Evolutionary conservation across 2,797 vertebrate species (phyloP), one percentile per base, ranked within the genome.

Genomic region (Okamejei kenojei): DNA sequence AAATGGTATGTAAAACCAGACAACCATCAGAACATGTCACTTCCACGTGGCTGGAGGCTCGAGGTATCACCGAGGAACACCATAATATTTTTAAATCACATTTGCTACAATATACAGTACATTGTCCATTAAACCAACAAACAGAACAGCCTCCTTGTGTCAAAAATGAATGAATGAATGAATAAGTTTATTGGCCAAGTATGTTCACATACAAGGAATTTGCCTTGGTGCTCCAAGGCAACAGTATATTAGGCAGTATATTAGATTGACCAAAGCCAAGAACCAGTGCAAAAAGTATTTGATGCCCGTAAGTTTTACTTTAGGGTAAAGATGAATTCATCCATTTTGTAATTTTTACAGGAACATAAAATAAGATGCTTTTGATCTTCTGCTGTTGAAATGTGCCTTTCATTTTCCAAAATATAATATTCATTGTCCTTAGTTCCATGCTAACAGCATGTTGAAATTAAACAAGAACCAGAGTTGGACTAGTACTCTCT

Each of bases 81-180:
- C 10, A 74, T 54, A 26, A 45, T 8, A 88, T 68, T 32, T 32
- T 65, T 35, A 10, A 88, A 68, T n/a, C n/a, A 68, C n/a, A 63
- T 86, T 86, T n/a, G 82, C n/a, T 65, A 86, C 58, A 63, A 63
- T 65, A 7, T 86, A 26, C 23, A 21, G 29, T 86, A 86, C n/a
- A 86, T 86, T 86, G 58, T 61, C 82, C n/a, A 86, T 86, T 86
- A 86, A 86, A 65, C 11, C 82, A 86, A 65, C 63, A 86, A 86
- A 86, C 82, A 65, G 1, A 65, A 86, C 58, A n/a, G n/a, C 11
- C n/a, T 61, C 58, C 29, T 32, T 32, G 13, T 32, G 29, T 86
- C 82, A 86, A 15, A 86, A 86, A 65, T 86, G 6, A 63, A 86
- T 45, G 45, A 54, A 54, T 54, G 45, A 54, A 54, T 54, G 45